Base-by-base conservation (phyloP, 92 coral and sea anemone genomes). In the Zoanthus sociatus region DNA sequence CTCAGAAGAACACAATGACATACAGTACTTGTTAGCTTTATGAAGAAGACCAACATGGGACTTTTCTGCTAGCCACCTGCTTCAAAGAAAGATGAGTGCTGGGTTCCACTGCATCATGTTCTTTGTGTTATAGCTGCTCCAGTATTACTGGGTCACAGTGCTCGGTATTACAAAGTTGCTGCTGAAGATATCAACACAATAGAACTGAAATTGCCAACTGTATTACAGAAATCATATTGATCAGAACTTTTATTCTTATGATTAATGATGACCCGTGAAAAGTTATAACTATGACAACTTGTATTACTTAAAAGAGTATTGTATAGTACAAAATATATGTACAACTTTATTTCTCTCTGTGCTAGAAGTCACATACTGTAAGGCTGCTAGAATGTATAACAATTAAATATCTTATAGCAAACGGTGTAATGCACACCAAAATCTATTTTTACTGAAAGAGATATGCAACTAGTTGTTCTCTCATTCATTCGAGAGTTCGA, bases 71-170 rank as follows among this genome's bases (percentile, higher is more conserved):
- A 48, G 75, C 75, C 75, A 30, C 75, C 75, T 20, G 75, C 75
- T 70, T 70, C 75, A 30, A 70, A 68, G 73, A 68, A 68, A 26
- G 73, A 68, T 68, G 37, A 68, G 32, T 68, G 73, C 31, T 68
- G 31, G 37, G 73, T 68, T 14, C 68, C 4, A 68, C 37, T 21
- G 73, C 73, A 26, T 3, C 31, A 68, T 12, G 37, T 68, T 21
- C 6, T n/a, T 33, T 26, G 37, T 18, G 6, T 4, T 1, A 2
- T 5, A 68, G 31, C 7, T n/a, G 53, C 53, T 48, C 53, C 9
- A 48, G 53, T 26, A 26, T 48, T 48, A 9, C 53, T 5, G 63
- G 63, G 63, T 56, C 63, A 56, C 17, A 56, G 63, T 56, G 63
- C 63, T 14, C 63, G 63, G 12, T 66, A 5, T 66, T 66, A 66